Base-by-base conservation (phyloP, 2,113 vertebrate species). In the Leptobrachium ailaonicum region DNA sequence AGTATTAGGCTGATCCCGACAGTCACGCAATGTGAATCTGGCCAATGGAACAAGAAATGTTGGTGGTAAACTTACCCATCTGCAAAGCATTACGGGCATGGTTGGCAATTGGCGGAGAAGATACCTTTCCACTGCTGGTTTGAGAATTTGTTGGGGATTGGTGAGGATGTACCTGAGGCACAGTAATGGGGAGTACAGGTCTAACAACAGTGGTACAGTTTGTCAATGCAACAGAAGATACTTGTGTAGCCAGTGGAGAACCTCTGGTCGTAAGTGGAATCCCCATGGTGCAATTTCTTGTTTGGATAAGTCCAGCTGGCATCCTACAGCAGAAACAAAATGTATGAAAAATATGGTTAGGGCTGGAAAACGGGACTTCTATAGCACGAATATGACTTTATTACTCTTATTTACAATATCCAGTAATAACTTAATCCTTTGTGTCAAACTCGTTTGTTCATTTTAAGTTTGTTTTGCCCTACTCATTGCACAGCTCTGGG, bases 81-180 rank as follows among this genome's bases (percentile, higher is more conserved):
- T 96, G 93, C 86, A 94, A 85, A 78, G 94, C 68, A 20, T 83
- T 90, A 84, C 94, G 94, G 5, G 90, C 74, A 85, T 95, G 96
- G 90, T 88, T 88, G 82, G 75, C 87, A 0, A 85, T 78, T n/a
- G 91, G 92, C 88, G 97, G 96, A 2, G 92, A 87, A 1, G 94
- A 90, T 20, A 93, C 89, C 78, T 95, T 89, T 82, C 96, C 89
- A 85, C 95, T 97, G 88, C 92, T 96, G 83, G 92, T 87, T 67
- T 95, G 92, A 0, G 94, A 90, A 12, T 95, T 92, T 45, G 92
- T 91, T 0, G 87, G 87, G 78, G 93, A 95, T 74, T 95, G 96
- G 87, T 86, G 68, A 86, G 86, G 62, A 68, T 92, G 83, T 0
- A 84, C 79, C 83, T 88, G 94, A 77, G 88, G 90, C 54, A 83